Base-by-base conservation (phyloP, 2,113 vertebrate genomes). In the Phycodurus eques region DNA sequence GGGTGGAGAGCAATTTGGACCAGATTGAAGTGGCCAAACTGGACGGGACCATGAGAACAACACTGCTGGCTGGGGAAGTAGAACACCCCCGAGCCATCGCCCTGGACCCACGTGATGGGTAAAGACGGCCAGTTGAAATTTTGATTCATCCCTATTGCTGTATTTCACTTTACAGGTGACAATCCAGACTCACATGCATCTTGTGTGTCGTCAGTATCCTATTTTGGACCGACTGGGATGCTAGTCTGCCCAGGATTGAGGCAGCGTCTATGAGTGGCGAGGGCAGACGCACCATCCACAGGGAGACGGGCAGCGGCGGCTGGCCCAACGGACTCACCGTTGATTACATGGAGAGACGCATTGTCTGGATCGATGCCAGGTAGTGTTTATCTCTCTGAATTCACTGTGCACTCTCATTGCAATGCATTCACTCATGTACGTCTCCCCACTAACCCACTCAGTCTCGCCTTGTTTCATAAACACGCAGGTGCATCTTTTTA, bases 151-250 rank as follows among this genome's bases (percentile, higher is more conserved):
- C 42, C 12, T 20, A 82, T 35, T 5, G 22, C 42, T 17, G 2
- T 57, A 33, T 13, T 67, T 49, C 20, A 12, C 5, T 20, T 44
- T n/a, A 13, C 43, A 4, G 11, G 11, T 44, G 62, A 49, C 47
- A 63, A 8, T 8, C 14, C 19, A 31, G 39, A 22, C 62, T 22
- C 39, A 57, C 51, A 12, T 67, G 20, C 12, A 19, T 54, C 33
- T 33, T 67, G 53, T 12, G 15, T 42, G 35, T 2, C 42, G 73
- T 60, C 75, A 94, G 97, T 80, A 98, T 98, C 84, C 93, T 99
- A 8, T 99, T 99, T 88, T 99, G 97, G 97, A 99, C 96, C 0
- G 97, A 99, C 83, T 98, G 97, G 97, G 97, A 99, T 0, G 96
- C 97, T 77, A 98, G 95, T 88, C 84, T 97, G 87, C 97, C 97